phyloP scores from a whole-genome alignment of 2,797 vertebrate genomes.

The Neosilurus hyrtlii region DNA sequence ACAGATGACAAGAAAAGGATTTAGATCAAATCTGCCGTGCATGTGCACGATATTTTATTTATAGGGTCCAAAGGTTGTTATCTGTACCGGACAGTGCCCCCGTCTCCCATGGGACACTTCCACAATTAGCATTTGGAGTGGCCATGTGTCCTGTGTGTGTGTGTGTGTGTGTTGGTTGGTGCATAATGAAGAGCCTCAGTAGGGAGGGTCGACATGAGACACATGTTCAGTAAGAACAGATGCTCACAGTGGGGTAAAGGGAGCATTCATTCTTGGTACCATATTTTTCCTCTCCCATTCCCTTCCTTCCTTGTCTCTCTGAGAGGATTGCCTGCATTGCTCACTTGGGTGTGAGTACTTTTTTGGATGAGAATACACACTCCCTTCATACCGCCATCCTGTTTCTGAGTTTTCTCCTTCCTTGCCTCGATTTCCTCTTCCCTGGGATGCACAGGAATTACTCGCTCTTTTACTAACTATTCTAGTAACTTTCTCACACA shows the following conservation, averaged over 20 bases:
- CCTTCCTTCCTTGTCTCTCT: background rate
- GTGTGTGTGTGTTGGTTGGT: slow-evolving; percentile 19
- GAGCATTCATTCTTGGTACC: slow-evolving; percentile 12
- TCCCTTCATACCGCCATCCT: background rate
- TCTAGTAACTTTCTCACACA: no score
- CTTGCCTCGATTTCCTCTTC: slow-evolving; percentile 6
- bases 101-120: slow-evolving; percentile 52
- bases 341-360: background rate
- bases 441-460: background rate
- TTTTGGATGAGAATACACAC: background rate
- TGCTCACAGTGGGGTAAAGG: slow-evolving; percentile 58
- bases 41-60: slow-evolving; percentile 14
- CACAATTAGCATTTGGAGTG: slow-evolving; percentile 62
- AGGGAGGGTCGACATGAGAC: slow-evolving; percentile 64
- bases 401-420: background rate
- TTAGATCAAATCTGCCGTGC: slow-evolving; percentile 36
- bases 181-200: slow-evolving; percentile 51
- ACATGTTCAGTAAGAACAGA: slow-evolving; percentile 71
- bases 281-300: slow-evolving; percentile 50
- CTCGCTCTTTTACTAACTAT: no score
- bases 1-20: slow-evolving; percentile 21
- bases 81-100: slow-evolving; percentile 37
- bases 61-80: background rate
- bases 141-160: slow-evolving; percentile 35
- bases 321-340: slow-evolving; percentile 25